Percentiles rank a stretch among this genome's conserved stretches.
phyloP scores from a whole-genome alignment of 2,888 invertebrate genomes.

The Plutella xylostella region DNA sequence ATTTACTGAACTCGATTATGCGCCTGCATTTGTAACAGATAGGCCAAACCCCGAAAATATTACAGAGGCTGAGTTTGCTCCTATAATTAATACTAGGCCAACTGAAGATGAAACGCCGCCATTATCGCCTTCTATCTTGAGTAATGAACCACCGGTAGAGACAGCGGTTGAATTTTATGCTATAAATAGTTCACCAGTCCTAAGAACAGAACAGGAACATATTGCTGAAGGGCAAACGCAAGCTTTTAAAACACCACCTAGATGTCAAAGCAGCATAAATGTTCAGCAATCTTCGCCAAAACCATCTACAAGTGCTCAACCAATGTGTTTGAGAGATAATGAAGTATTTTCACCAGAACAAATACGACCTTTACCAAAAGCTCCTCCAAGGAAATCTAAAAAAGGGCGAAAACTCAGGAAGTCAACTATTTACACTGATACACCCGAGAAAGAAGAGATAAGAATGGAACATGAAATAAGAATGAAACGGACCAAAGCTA shows the following conservation, averaged over 20 bases:
- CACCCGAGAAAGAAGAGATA: slow-evolving; percentile 20
- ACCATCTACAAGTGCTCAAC: neutral
- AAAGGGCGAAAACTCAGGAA: slow-evolving; percentile 15
- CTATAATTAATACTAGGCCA: too few relatives aligned
- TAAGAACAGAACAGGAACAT: neutral
- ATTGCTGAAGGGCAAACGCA: neutral
- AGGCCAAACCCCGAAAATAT: neutral
- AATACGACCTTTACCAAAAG: slow-evolving; percentile 20
- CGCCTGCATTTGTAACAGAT: slow-evolving; percentile 13
- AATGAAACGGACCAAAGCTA: neutral
- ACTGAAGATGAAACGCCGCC: neutral
- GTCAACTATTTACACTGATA: slow-evolving; percentile 21
- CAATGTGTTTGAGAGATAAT: too few relatives aligned
- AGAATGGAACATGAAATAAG: slow-evolving; percentile 16
- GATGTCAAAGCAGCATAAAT: neutral
- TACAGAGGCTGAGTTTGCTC: neutral
- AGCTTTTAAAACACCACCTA: neutral
- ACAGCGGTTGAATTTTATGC: neutral
- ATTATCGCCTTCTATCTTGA: neutral
- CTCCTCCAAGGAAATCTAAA: slow-evolving; percentile 8
- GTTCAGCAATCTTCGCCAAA: neutral
- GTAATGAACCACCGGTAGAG: neutral
- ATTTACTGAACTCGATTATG: slow-evolving; percentile 10
- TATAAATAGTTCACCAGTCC: neutral
- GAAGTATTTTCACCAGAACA: slow-evolving; percentile 16